phyloP scores from a whole-genome alignment of 2,113 vertebrate species.

The Tychaedon coryphoeus region DNA sequence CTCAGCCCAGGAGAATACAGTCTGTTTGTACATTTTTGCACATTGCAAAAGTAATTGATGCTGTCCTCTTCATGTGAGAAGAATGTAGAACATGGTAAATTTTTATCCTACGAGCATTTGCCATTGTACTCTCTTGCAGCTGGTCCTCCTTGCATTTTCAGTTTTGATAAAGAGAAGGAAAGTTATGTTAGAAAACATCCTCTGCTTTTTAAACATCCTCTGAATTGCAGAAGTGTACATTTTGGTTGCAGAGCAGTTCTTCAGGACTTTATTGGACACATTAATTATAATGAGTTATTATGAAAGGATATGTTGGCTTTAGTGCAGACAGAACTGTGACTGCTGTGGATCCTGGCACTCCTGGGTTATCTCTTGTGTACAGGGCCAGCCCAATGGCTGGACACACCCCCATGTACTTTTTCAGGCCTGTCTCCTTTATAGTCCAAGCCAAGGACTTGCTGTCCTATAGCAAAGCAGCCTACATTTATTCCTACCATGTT shows the following conservation, averaged over 20 bases:
- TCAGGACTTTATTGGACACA: not conserved
- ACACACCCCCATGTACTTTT: rapidly evolving
- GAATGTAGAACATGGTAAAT: not conserved
- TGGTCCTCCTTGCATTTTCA: not conserved
- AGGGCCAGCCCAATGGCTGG: rapidly evolving
- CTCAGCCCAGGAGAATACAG: constrained; percentile 28
- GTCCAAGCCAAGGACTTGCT: not conserved
- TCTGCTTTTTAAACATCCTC: not conserved
- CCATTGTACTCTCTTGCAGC: not conserved
- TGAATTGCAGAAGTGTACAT: not conserved
- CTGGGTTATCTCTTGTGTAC: not conserved
- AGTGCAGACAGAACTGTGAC: not conserved
- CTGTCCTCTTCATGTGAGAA: not conserved
- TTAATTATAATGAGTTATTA: not conserved
- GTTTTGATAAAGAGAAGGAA: not conserved
- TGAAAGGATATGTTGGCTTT: not conserved
- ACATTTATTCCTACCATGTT: not conserved
- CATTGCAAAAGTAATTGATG: not conserved
- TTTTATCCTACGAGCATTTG: not conserved
- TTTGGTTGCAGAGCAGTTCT: not conserved
- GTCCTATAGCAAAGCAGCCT: not conserved
- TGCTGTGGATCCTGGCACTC: not conserved
- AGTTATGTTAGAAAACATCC: not conserved
- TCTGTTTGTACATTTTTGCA: constrained; percentile 17
- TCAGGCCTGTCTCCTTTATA: not conserved